Conservation (phyloP, 2,113 vertebrate genomes). For the Gorsachius goisagi region DNA sequence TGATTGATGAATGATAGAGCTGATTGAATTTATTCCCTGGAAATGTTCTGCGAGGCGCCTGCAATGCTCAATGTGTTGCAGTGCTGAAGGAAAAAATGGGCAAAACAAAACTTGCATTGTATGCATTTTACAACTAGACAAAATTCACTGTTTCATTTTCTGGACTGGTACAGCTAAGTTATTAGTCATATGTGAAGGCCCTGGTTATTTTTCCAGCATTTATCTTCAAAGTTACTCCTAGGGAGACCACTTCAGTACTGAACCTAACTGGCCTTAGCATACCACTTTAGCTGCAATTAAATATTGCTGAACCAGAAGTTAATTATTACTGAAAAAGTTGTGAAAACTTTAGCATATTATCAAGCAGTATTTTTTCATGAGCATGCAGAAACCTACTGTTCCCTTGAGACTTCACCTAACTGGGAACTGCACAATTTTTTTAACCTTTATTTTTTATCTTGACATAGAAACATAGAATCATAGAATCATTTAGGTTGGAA, state of each 20-base stretch:
- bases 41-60: background rate
- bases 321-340: no score
- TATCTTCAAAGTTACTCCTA: background rate
- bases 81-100: background rate
- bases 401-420: background rate
- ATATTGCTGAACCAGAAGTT: no score
- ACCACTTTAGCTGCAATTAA: background rate
- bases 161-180: background rate
- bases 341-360: background rate
- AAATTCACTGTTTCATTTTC: background rate
- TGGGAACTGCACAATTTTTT: background rate
- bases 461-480: background rate
- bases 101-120: background rate
- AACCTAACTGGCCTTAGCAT: background rate
- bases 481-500: no score
- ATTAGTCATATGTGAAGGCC: background rate
- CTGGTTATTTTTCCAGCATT: background rate
- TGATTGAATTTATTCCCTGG: background rate
- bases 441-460: background rate
- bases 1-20: background rate
- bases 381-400: background rate
- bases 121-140: background rate
- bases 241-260: background rate
- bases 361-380: background rate
- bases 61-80: fast-evolving